Evolutionary conservation across 2,113 vertebrate species (phyloP).

Genomic region (Manacus vitellinus): DNA sequence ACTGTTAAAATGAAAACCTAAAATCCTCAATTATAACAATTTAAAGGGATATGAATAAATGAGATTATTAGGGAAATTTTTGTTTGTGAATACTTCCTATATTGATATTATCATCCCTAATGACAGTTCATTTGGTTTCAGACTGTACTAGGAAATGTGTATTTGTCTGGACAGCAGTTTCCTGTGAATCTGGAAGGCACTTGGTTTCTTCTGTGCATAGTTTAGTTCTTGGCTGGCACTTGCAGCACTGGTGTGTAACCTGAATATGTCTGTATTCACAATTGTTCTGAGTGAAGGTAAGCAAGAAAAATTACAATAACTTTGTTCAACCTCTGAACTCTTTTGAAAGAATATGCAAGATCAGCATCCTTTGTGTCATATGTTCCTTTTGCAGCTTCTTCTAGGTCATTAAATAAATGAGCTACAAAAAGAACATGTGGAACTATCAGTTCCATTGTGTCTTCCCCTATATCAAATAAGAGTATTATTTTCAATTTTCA

Average conservation of each 20-base stretch:
- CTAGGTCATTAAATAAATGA: background rate
- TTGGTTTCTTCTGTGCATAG: background rate
- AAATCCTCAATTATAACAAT: background rate
- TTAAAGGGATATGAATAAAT: background rate
- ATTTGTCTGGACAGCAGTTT: background rate
- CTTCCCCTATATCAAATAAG: background rate
- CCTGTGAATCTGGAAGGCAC: slow-evolving; percentile 10
- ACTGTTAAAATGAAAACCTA: background rate
- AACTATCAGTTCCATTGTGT: background rate
- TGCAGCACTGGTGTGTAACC: background rate
- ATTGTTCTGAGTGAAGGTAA: background rate
- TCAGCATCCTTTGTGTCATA: background rate
- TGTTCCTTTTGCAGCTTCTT: background rate
- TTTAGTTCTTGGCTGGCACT: background rate
- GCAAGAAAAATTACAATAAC: background rate
- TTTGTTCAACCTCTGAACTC: background rate
- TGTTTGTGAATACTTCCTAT: background rate
- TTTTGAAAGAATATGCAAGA: background rate
- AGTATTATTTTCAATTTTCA: background rate
- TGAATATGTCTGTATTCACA: background rate
- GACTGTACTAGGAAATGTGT: background rate
- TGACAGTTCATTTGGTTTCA: slow-evolving; percentile 5
- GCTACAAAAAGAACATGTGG: background rate
- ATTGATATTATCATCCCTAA: background rate
- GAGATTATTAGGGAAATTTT: background rate